Percentiles rank a stretch among this genome's conserved stretches.
These are phyloP conservation scores for Xiphophorus birchmanni DNA, from an alignment of 2,797 vertebrate species.

Conservation along the genomic window DNA sequence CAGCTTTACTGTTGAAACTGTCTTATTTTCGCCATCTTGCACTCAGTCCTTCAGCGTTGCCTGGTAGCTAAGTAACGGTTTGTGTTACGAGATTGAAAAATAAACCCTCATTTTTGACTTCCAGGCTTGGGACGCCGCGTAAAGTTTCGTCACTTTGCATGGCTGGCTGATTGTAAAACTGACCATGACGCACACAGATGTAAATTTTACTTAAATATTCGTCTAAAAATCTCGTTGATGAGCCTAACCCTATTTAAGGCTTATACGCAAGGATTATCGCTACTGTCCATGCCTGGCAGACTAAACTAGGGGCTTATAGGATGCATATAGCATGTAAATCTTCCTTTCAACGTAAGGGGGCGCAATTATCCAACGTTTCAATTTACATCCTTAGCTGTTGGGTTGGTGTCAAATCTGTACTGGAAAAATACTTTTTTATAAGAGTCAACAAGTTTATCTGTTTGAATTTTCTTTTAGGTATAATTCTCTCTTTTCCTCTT, in stretches of 20 bases:
- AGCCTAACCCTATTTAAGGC: rapidly evolving
- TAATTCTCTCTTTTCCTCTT: not conserved
- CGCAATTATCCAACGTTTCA: conserved; percentile 28
- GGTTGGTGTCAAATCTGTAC: not conserved
- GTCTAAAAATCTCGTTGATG: rapidly evolving
- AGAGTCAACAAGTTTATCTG: not conserved
- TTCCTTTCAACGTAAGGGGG: conserved; percentile 49
- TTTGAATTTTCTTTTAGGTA: not conserved
- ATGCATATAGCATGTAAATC: not conserved
- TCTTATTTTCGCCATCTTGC: conserved; percentile 69
- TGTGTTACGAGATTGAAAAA: rapidly evolving
- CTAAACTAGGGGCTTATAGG: rapidly evolving
- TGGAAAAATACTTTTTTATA: not conserved
- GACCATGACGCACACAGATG: not conserved
- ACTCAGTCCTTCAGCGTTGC: conserved; percentile 55
- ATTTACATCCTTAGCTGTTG: too few species aligned
- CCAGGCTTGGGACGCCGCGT: conserved; percentile 5
- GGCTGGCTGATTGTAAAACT: too few species aligned
- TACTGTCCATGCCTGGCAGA: not conserved
- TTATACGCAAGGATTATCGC: rapidly evolving
- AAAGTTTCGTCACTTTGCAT: not conserved
- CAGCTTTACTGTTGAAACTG: not conserved
- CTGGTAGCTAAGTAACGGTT: conserved; percentile 67
- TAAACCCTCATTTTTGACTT: rapidly evolving
- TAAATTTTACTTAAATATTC: too few species aligned